phyloP scores from a whole-genome alignment of 2,888 invertebrate genomes.

The Conops quadrifasciatus region DNA sequence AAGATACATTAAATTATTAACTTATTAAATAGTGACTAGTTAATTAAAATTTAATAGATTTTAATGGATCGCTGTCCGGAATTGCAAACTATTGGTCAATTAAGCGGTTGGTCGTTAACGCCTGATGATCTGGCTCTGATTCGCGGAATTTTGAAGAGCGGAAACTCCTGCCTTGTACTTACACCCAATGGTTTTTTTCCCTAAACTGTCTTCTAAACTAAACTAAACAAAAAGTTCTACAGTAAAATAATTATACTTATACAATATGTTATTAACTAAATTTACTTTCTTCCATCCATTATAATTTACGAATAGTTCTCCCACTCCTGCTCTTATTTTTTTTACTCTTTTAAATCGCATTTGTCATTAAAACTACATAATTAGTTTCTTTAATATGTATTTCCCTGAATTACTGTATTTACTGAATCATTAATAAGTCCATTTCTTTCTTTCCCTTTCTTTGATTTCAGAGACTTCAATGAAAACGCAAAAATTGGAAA shows the following conservation, averaged over 20 bases:
- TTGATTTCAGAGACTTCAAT: constrained; percentile 38
- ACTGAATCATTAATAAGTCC: too few species aligned
- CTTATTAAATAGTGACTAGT: not conserved
- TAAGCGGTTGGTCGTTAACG: constrained; percentile 74
- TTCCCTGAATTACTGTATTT: too few species aligned
- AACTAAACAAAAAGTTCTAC: not conserved
- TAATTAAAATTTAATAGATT: constrained; percentile 55
- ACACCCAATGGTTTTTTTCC: constrained; percentile 70
- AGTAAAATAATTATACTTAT: not conserved
- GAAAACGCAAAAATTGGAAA: not conserved
- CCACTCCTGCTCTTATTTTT: not conserved
- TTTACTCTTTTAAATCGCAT: not conserved
- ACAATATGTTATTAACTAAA: not conserved
- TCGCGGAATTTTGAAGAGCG: constrained; percentile 72
- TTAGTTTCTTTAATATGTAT: too few species aligned
- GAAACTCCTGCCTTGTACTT: constrained; percentile 73
- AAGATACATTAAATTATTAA: too few species aligned
- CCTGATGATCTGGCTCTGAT: constrained; percentile 75
- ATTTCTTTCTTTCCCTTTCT: constrained; percentile 35
- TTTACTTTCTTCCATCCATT: too few species aligned
- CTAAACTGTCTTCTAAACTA: constrained; percentile 44
- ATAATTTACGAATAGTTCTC: not conserved
- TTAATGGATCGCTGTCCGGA: constrained; percentile 75
- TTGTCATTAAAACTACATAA: too few species aligned
- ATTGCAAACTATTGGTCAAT: constrained; percentile 72